These are phyloP conservation scores for Elaphurus davidianus DNA, from an alignment of 2,113 vertebrate genomes.

Conservation along the genomic window DNA sequence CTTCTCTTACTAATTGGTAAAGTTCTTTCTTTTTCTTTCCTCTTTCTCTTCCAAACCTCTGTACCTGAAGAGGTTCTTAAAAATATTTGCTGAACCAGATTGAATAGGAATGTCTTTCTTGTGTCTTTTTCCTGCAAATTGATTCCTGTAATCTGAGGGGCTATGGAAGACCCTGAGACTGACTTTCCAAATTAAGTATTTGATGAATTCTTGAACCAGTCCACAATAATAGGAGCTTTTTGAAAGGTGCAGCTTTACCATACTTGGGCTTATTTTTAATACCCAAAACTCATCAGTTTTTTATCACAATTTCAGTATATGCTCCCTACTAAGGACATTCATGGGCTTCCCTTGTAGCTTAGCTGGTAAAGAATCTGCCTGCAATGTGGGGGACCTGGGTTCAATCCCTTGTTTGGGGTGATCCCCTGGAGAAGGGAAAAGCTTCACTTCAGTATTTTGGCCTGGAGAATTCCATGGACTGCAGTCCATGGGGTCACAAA, in stretches of 20 bases:
- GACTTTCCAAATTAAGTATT: background rate
- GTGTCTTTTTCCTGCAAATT: background rate
- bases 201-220: background rate
- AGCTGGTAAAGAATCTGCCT: background rate
- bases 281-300: background rate
- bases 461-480: background rate
- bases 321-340: background rate
- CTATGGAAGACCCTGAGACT: background rate
- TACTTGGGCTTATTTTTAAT: background rate
- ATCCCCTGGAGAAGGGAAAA: background rate
- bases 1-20: background rate
- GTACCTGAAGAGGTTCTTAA: background rate
- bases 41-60: background rate
- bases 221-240: background rate
- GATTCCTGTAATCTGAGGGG: background rate
- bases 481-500: background rate
- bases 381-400: background rate
- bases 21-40: background rate
- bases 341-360: background rate
- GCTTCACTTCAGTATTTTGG: background rate
- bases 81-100: background rate
- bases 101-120: background rate
- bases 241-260: background rate
- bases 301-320: background rate
- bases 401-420: fast-evolving